Conservation (phyloP, 2,797 vertebrate genomes). For the Jordanella pulchra region DNA sequence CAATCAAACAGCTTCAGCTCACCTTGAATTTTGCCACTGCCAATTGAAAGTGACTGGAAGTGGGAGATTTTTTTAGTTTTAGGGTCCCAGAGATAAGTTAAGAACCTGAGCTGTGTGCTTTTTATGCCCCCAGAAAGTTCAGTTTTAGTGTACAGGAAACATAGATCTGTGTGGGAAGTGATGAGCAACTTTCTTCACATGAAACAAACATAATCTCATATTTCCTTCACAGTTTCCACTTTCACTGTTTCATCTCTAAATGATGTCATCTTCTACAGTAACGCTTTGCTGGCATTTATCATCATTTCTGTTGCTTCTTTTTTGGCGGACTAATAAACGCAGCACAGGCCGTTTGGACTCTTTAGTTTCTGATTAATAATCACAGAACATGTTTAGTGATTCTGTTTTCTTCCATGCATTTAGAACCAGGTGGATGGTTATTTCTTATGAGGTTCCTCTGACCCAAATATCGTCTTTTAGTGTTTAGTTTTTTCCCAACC, state of each 20-base stretch:
- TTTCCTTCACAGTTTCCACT: constrained; percentile 3
- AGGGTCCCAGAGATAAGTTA: background rate
- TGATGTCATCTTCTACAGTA: background rate
- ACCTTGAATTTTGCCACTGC: background rate
- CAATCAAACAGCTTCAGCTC: background rate
- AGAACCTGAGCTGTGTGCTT: background rate
- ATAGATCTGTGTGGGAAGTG: background rate
- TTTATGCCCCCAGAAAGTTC: background rate
- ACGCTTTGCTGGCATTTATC: background rate
- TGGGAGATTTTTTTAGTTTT: background rate
- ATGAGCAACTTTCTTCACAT: background rate
- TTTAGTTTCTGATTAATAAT: background rate
- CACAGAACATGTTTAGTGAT: too few relatives aligned
- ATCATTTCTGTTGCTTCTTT: background rate
- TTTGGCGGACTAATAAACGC: background rate
- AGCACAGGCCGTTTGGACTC: background rate
- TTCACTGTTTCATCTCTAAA: background rate
- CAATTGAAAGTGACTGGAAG: background rate
- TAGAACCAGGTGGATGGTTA: background rate
- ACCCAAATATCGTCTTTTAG: background rate
- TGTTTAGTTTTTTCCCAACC: background rate
- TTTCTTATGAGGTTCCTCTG: background rate
- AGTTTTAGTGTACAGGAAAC: background rate
- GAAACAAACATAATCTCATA: background rate
- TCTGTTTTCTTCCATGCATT: too few relatives aligned